A percentile compares a stretch with the other conserved stretches of the same genome.
These are phyloP conservation scores for Ctenopoma multispine DNA, from an alignment of 2,797 vertebrate genomes.

Conservation along the genomic window DNA sequence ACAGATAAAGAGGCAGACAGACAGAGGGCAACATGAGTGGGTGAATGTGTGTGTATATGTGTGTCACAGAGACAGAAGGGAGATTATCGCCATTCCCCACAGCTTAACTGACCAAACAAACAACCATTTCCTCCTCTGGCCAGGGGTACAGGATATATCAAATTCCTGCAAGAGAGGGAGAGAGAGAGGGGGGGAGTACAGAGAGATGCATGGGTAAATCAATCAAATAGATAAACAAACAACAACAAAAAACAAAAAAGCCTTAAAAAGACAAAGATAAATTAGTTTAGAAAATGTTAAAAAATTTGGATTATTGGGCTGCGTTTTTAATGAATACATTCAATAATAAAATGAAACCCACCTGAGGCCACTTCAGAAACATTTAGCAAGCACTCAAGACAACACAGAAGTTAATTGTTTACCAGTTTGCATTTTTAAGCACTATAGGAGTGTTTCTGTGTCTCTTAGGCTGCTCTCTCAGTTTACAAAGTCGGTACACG, in stretches of 20 bases:
- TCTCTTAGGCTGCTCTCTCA: background rate
- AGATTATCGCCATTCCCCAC: slow-evolving; percentile 57
- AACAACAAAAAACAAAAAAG: background rate
- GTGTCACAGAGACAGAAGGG: slow-evolving; percentile 41
- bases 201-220: background rate
- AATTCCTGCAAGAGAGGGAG: slow-evolving; percentile 45
- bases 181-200: background rate
- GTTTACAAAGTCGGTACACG: background rate
- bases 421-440: slow-evolving; percentile 24
- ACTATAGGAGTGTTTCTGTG: background rate
- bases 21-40: background rate
- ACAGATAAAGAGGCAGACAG: background rate
- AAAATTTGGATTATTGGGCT: background rate
- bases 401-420: slow-evolving; percentile 24
- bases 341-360: background rate
- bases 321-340: background rate
- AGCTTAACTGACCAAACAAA: slow-evolving; percentile 74
- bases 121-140: slow-evolving; percentile 71
- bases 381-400: background rate
- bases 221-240: background rate
- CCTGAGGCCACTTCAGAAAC: background rate
- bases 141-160: slow-evolving; percentile 62
- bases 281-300: background rate
- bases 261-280: background rate
- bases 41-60: slow-evolving; percentile 3